Percentiles rank a stretch among this genome's conserved stretches.
These are phyloP conservation scores for Jordanella pulchra DNA, from an alignment of 2,797 vertebrate genomes.

Conservation along the genomic window DNA sequence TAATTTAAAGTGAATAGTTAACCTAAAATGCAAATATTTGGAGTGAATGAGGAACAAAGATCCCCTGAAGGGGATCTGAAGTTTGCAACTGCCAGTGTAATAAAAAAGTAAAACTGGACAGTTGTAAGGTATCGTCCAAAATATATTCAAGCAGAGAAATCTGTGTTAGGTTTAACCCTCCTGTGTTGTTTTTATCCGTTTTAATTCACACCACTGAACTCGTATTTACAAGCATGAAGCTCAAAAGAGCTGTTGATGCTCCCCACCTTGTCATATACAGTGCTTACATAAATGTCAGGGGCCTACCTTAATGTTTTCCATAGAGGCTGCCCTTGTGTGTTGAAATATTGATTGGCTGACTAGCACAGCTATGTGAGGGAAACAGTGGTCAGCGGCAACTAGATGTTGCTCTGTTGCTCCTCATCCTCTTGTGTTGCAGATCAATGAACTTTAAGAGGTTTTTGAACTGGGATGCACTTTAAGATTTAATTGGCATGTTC, in stretches of 20 bases:
- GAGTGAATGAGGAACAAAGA: neutral
- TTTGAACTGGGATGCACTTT: neutral
- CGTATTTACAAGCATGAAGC: neutral
- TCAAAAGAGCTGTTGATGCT: neutral
- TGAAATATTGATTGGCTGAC: conserved; percentile 3
- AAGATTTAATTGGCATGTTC: neutral
- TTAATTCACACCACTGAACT: neutral
- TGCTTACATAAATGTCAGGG: neutral
- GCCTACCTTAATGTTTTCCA: neutral
- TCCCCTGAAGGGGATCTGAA: neutral
- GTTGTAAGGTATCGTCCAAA: neutral
- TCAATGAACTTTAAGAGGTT: neutral
- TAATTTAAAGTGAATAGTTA: no score
- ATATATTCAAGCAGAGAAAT: neutral
- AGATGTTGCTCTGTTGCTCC: neutral
- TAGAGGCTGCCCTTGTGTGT: neutral
- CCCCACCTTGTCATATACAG: neutral
- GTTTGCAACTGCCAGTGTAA: neutral
- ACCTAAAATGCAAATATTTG: no score
- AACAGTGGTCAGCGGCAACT: neutral
- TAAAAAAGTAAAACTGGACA: neutral
- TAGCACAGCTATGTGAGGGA: neutral
- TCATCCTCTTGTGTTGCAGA: neutral
- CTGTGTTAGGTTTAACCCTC: neutral
- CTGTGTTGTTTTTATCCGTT: neutral